A percentile compares a stretch with the other conserved stretches of the same genome.
phyloP scores from a whole-genome alignment of 2,888 invertebrate genomes.

The Lomographa bimaculata region DNA sequence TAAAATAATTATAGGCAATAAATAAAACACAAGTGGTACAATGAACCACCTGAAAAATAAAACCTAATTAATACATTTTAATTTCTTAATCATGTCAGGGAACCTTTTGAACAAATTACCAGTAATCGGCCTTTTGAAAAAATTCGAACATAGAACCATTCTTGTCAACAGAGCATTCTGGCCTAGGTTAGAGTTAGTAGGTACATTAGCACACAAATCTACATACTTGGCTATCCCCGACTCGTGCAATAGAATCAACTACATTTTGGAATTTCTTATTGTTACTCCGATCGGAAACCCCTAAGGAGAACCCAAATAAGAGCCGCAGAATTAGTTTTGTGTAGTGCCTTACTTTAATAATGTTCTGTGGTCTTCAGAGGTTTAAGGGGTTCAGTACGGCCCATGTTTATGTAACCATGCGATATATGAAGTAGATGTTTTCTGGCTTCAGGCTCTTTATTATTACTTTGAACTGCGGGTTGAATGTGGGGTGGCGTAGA shows the following conservation, averaged over 20 bases:
- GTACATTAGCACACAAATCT: conserved; percentile 59
- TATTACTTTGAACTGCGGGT: conserved; percentile 75
- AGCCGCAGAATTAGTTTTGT: conserved; percentile 74
- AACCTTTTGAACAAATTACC: too few species aligned
- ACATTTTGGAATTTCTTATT: conserved; percentile 53
- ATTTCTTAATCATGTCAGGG: too few species aligned
- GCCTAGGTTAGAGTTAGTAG: too few species aligned
- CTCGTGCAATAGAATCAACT: conserved; percentile 40
- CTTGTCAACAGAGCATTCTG: too few species aligned
- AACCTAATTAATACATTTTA: too few species aligned
- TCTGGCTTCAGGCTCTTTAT: conserved; percentile 82
- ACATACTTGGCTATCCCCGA: conserved; percentile 46
- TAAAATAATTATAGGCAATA: too few species aligned
- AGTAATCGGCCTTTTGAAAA: too few species aligned
- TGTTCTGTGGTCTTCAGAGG: conserved; percentile 72
- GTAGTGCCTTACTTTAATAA: conserved; percentile 76
- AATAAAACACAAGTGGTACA: too few species aligned
- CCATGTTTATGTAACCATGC: conserved; percentile 68
- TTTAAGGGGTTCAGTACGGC: conserved; percentile 65
- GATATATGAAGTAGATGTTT: conserved; percentile 79
- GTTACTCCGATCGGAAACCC: conserved; percentile 53
- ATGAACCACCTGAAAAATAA: too few species aligned
- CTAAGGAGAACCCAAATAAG: conserved; percentile 64
- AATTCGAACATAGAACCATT: too few species aligned
- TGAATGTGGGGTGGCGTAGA: conserved; percentile 57